Percentiles rank a stretch among this genome's conserved stretches.
These are phyloP conservation scores for Schizopygopsis pylzovi DNA, from an alignment of 2,797 vertebrate genomes.

Conservation along the genomic window DNA sequence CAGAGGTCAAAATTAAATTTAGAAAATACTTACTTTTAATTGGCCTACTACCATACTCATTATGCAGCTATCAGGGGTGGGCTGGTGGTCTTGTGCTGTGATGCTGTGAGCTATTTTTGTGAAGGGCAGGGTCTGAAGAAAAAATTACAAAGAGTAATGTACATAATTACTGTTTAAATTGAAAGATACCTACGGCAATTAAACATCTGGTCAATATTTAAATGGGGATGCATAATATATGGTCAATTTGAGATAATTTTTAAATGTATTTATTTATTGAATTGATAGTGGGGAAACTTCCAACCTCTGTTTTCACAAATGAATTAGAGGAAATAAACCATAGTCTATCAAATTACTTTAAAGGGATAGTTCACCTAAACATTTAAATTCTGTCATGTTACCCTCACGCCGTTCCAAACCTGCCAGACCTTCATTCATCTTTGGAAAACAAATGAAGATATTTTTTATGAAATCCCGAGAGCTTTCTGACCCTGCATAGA, in stretches of 20 bases:
- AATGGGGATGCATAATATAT: background rate
- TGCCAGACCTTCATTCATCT: background rate
- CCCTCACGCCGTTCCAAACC: background rate
- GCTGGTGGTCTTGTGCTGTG: slow-evolving; percentile 98
- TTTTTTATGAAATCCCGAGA: background rate
- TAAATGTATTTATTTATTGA: background rate
- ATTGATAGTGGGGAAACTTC: background rate
- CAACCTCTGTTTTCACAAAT: background rate
- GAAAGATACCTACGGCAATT: background rate
- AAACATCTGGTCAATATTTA: background rate
- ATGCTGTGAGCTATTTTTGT: slow-evolving; percentile 98
- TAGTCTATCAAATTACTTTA: background rate
- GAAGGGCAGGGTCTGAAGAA: slow-evolving; percentile 89
- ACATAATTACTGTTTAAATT: background rate
- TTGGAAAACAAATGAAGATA: background rate
- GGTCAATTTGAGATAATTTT: background rate
- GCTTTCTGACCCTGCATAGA: background rate
- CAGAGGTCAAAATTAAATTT: background rate
- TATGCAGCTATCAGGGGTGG: slow-evolving; percentile 96
- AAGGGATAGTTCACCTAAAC: background rate
- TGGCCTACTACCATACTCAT: slow-evolving; percentile 99
- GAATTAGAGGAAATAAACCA: background rate
- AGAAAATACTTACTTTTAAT: slow-evolving; percentile 87
- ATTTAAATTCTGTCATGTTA: background rate
- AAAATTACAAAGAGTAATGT: slow-evolving; percentile 46